Conservation (phyloP, 2,113 vertebrate genomes). For the Mus pahari region DNA sequence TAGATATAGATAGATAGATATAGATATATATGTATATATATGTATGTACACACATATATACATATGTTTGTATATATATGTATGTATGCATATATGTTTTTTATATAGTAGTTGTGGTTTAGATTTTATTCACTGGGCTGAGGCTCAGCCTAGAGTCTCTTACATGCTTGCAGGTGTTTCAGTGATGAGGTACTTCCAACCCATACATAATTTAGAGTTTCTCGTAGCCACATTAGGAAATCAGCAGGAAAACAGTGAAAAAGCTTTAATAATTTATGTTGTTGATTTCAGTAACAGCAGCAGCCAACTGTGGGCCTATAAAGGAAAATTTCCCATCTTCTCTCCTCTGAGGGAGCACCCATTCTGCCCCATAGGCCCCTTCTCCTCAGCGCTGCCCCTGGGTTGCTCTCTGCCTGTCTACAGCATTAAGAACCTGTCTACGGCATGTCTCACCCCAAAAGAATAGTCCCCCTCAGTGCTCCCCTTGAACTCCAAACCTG, state of each 20-base stretch:
- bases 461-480: not conserved
- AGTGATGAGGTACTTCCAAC: not conserved
- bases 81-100: too few relatives aligned
- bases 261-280: slow-evolving; percentile 14
- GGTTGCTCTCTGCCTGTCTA: too few relatives aligned
- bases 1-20: too few relatives aligned
- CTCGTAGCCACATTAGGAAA: not conserved
- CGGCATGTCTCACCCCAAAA: not conserved
- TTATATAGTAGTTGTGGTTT: too few relatives aligned
- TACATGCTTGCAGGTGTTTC: not conserved
- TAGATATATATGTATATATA: too few relatives aligned
- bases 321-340: not conserved
- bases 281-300: not conserved
- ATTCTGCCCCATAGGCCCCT: not conserved
- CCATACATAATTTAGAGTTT: not conserved
- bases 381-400: not conserved
- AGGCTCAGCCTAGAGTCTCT: not conserved
- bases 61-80: too few relatives aligned
- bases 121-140: not conserved
- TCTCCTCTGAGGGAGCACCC: not conserved
- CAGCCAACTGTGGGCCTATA: not conserved
- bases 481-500: not conserved
- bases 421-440: not conserved
- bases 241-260: not conserved
- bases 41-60: too few relatives aligned